Percentiles rank a stretch among this genome's conserved stretches.
phyloP scores from a whole-genome alignment of 2,113 vertebrate species.

The Narcine bancroftii region DNA sequence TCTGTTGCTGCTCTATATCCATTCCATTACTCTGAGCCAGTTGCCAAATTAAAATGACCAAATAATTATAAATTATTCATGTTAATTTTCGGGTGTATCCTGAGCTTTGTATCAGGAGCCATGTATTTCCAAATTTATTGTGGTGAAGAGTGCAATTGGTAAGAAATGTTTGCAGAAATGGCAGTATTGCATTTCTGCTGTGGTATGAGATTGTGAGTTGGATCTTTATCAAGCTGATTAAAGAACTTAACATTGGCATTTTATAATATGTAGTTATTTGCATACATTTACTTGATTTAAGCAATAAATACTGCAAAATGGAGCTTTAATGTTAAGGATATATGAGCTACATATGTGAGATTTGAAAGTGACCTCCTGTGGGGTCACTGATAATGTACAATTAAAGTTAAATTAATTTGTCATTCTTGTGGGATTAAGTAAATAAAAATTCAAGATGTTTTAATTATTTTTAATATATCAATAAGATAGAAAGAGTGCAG shows the following conservation, averaged over 20 bases:
- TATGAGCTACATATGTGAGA: not conserved
- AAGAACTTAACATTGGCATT: not conserved
- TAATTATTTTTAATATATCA: too few species aligned
- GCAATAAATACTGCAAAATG: not conserved
- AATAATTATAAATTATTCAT: not conserved
- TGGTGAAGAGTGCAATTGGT: not conserved
- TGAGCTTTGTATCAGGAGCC: not conserved
- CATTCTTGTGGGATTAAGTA: not conserved
- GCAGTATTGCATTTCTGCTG: not conserved
- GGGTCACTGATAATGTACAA: not conserved
- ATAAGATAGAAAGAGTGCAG: too few species aligned
- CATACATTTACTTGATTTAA: not conserved
- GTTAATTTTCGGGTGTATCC: not conserved
- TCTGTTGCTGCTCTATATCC: not conserved
- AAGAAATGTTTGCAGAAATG: not conserved
- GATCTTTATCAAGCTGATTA: not conserved
- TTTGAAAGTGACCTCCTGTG: not conserved
- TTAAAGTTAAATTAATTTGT: not conserved
- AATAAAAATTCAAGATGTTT: not conserved
- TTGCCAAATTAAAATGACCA: not conserved
- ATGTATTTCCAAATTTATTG: not conserved
- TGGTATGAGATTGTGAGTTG: not conserved
- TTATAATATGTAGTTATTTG: not conserved
- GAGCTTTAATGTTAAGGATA: not conserved
- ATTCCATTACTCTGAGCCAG: not conserved